Conservation (phyloP, 2,888 invertebrate species). For the Trachelus tabidus region DNA sequence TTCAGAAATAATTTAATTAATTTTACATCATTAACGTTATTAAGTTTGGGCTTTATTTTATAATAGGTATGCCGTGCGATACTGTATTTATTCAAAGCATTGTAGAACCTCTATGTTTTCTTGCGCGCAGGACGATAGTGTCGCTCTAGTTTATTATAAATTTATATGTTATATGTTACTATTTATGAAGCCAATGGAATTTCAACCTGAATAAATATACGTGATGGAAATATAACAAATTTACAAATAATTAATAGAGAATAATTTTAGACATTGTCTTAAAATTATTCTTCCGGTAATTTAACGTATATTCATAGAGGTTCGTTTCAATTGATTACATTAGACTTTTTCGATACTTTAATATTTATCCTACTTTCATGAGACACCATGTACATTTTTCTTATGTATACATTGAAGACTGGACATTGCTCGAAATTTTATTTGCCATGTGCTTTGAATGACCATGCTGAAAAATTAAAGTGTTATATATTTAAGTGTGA, state of each 20-base stretch:
- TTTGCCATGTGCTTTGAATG: not conserved
- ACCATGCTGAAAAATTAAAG: not conserved
- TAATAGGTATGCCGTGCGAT: too few species aligned
- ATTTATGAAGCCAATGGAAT: not conserved
- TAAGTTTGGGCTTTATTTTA: too few species aligned
- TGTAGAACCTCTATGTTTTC: too few species aligned
- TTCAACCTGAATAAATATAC: not conserved
- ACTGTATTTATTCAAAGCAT: too few species aligned
- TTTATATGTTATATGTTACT: not conserved
- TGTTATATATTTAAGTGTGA: not conserved
- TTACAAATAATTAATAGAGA: not conserved
- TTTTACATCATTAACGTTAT: too few species aligned
- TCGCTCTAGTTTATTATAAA: not conserved
- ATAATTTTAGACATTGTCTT: not conserved
- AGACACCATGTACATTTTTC: not conserved
- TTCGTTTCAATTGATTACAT: not conserved
- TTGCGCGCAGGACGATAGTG: too few species aligned
- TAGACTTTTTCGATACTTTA: not conserved
- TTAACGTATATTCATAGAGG: not conserved
- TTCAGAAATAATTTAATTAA: too few species aligned
- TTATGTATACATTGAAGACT: not conserved
- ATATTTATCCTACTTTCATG: not conserved
- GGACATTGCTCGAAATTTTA: not conserved
- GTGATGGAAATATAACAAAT: not conserved
- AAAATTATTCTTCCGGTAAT: not conserved